Percentiles rank a stretch among this genome's conserved stretches.
phyloP scores from a whole-genome alignment of 2,888 invertebrate species.

The Pterostichus niger region DNA sequence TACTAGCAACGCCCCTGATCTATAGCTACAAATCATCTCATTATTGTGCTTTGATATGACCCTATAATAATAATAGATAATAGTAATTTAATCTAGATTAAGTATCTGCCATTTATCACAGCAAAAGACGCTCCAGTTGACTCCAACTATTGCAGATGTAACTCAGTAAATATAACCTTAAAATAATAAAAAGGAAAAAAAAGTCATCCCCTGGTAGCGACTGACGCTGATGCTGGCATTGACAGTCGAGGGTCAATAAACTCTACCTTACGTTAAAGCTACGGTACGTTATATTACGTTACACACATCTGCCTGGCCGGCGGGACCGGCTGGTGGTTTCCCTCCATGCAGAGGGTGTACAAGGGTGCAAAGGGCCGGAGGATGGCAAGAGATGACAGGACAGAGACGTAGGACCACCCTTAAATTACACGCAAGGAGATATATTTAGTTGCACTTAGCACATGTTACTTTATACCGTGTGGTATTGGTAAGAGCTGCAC shows the following conservation, averaged over 20 bases:
- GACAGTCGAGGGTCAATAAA: constrained; percentile 15
- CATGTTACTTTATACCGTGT: too few species aligned
- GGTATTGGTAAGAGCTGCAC: too few species aligned
- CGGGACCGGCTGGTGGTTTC: constrained; percentile 8
- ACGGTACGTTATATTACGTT: neutral
- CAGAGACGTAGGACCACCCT: neutral
- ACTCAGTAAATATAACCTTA: constrained; percentile 56
- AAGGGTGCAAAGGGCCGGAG: neutral
- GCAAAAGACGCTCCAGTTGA: neutral
- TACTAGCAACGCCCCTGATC: too few species aligned
- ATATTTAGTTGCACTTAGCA: neutral
- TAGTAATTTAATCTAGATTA: neutral
- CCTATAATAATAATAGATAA: too few species aligned
- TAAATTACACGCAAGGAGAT: neutral
- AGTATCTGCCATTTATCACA: neutral
- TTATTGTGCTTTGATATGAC: too few species aligned
- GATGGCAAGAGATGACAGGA: constrained; percentile 4
- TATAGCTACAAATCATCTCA: too few species aligned
- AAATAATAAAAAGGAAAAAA: constrained; percentile 45
- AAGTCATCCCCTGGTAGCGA: constrained; percentile 1
- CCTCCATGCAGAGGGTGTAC: neutral
- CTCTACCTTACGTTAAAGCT: constrained; percentile 5
- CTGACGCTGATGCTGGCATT: too few species aligned
- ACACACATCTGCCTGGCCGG: constrained; percentile 16
- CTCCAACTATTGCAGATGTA: constrained; percentile 17